These are phyloP conservation scores for Danio albolineatus DNA, from an alignment of 2,797 vertebrate species.

Conservation along the genomic window DNA sequence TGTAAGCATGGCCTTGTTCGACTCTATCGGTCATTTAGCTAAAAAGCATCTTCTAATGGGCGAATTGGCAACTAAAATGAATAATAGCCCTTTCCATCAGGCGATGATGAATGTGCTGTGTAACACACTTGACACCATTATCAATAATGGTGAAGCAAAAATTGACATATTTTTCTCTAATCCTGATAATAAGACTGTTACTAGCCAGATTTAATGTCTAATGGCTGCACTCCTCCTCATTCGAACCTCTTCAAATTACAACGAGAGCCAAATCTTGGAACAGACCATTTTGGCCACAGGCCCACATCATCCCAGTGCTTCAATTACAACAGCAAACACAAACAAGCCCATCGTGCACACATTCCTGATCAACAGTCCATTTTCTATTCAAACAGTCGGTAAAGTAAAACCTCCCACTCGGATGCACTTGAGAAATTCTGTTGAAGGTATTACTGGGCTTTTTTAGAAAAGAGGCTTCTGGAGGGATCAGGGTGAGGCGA, in stretches of 20 bases:
- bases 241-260: constrained; percentile 46
- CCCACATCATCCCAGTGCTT: constrained; percentile 13
- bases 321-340: constrained; percentile 20
- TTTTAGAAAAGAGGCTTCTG: neutral
- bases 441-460: neutral
- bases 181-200: constrained; percentile 31
- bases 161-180: constrained; percentile 3
- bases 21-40: too few species aligned
- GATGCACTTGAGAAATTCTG: neutral
- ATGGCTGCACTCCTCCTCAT: constrained; percentile 30
- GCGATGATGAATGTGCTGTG: neutral
- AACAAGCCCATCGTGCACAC: constrained; percentile 24
- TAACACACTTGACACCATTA: constrained; percentile 13
- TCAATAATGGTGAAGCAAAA: constrained; percentile 33
- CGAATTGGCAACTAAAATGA: neutral
- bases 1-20: too few species aligned
- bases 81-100: constrained; percentile 3
- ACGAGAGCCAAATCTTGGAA: constrained; percentile 40
- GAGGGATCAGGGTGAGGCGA: neutral
- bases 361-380: constrained; percentile 38
- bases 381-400: constrained; percentile 30
- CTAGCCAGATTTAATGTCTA: constrained; percentile 45
- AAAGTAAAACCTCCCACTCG: constrained; percentile 5
- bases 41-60: constrained; percentile 2
- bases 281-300: constrained; percentile 41